Percentiles rank a stretch among this genome's conserved stretches.
Evolutionary conservation across 2,113 vertebrate genomes (phyloP).

Genomic region (Phyllostomus hastatus): DNA sequence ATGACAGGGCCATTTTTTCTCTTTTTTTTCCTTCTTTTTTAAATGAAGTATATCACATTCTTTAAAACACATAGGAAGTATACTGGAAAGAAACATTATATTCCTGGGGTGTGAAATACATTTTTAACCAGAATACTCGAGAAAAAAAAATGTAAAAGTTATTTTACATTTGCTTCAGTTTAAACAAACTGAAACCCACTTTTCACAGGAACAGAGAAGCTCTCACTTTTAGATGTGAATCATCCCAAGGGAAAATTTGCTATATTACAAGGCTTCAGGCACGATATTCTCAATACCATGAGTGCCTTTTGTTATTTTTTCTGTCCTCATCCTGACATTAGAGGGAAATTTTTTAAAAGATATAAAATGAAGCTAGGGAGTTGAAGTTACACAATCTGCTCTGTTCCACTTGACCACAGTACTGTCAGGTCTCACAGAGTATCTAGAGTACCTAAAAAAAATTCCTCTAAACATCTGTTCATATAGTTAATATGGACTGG

Average conservation of each 20-base stretch:
- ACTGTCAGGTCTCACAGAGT: constrained; percentile 2
- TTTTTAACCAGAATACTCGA: constrained; percentile 36
- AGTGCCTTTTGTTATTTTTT: constrained; percentile 11
- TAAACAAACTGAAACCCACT: constrained; percentile 30
- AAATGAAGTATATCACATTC: not conserved
- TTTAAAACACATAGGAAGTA: constrained; percentile 2
- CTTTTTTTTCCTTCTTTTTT: not conserved
- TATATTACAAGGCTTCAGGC: not conserved
- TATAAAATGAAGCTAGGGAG: constrained; percentile 31
- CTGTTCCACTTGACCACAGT: constrained; percentile 20
- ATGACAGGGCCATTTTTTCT: not conserved
- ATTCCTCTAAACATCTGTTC: not conserved
- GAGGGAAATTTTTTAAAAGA: not conserved
- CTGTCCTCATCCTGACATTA: constrained; percentile 46
- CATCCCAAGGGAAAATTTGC: constrained; percentile 21
- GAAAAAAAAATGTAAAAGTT: constrained; percentile 9
- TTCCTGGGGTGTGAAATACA: not conserved
- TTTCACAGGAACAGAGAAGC: constrained; percentile 41
- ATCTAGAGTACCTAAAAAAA: constrained; percentile 30
- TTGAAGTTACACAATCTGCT: constrained; percentile 22
- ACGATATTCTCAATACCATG: not conserved
- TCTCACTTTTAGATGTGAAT: constrained; percentile 56
- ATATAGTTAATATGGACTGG: not conserved
- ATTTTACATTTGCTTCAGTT: constrained; percentile 19
- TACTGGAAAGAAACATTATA: not conserved